Base-by-base conservation (phyloP, 2,113 vertebrate species). In the Melanostigma gelatinosum region DNA sequence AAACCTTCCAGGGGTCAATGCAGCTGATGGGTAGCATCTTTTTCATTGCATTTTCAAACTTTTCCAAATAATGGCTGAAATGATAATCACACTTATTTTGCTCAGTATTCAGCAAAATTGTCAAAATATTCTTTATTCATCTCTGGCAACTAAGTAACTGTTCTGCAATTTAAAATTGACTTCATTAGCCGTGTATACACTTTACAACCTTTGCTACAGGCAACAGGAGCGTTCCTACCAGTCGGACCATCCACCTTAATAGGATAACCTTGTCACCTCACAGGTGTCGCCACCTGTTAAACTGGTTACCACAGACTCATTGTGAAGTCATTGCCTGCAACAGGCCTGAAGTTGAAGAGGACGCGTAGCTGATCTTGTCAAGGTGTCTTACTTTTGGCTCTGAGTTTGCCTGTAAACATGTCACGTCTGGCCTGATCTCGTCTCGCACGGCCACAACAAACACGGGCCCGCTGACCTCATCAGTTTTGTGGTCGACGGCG, bases 381-480 rank as follows among this genome's bases (percentile, higher is more conserved):
- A 48, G 75, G 66, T 65, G 64, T 72, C 61, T 76, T 62, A 34
- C 40, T 46, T 22, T 22, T 34, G 36, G 58, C 55, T 72, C 40
- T 27, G 73, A 62, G 69, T 79, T 72, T 75, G 60, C 38, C 72
- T 87, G 65, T 87, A 82, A 81, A 77, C 85, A 87, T 70, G 69
- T n/a, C 24, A 8, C 50, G 54, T 48, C 55, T 77, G 68, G 34
- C 81, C 55, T 42, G 48, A 48, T 85, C 69, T 76, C 32, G 66
- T 81, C 76, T 75, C 78, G 60, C 62, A 8, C 77, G 61, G 77
- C 46, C 52, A 85, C 67, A 76, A 63, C 61, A 91, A 89, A 87
- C 83, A 87, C 2, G 3, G 65, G 24, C 38, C 62, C 67, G 87
- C 93, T 88, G 84, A 90, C 84, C 82, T 88, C 85, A 90, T 87